phyloP scores from a whole-genome alignment of 2,888 invertebrate species.

The Ormia ochracea region DNA sequence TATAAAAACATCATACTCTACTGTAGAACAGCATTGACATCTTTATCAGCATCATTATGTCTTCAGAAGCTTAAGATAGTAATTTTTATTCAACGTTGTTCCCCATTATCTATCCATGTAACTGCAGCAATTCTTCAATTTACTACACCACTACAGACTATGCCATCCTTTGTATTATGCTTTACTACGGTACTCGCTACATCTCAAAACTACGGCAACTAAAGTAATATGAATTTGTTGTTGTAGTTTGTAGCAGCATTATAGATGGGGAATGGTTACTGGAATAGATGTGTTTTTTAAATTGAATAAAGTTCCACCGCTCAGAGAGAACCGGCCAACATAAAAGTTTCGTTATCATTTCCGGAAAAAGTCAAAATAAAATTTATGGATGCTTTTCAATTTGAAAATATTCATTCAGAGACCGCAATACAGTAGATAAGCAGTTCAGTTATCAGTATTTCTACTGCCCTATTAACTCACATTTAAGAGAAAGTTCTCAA shows the following conservation, averaged over 20 bases:
- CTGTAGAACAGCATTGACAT: conserved; percentile 49
- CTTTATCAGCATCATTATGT: conserved; percentile 59
- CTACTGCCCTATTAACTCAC: too few species aligned
- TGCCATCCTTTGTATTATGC: not conserved
- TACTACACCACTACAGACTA: conserved; percentile 3
- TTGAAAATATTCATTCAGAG: too few species aligned
- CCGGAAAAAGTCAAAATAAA: too few species aligned
- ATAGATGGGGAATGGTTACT: not conserved
- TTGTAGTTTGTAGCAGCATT: not conserved
- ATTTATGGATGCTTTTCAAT: too few species aligned
- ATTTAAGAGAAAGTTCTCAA: too few species aligned
- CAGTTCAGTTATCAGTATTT: too few species aligned
- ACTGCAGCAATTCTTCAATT: conserved; percentile 8
- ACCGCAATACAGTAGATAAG: too few species aligned
- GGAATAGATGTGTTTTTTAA: not conserved
- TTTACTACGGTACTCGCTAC: not conserved
- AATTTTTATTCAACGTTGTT: not conserved
- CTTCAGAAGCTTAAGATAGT: conserved; percentile 47
- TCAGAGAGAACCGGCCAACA: too few species aligned
- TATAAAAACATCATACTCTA: conserved; percentile 1
- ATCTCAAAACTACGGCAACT: not conserved
- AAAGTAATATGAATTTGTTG: not conserved
- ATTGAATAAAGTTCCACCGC: too few species aligned
- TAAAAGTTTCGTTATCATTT: too few species aligned
- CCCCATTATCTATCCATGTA: not conserved